Evolutionary conservation across 2,113 vertebrate species (phyloP).

Genomic region (Otolemur garnettii): DNA sequence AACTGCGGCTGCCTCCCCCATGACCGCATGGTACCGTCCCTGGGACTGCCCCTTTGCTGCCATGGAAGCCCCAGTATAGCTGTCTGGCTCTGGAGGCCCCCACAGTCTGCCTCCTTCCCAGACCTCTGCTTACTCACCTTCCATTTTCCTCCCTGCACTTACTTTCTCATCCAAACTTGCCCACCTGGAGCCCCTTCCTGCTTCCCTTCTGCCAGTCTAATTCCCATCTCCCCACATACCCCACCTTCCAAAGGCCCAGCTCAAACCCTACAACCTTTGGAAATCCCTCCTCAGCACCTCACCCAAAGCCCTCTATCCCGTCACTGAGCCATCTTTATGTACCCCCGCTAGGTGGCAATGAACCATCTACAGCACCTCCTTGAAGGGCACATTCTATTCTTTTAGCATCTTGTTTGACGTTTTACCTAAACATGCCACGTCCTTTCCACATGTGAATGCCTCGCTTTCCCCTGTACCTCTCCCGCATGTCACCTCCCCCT

Average conservation of each 20-base stretch:
- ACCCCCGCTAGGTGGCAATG: background rate
- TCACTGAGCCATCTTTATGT: background rate
- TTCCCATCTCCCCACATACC: background rate
- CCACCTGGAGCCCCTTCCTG: background rate
- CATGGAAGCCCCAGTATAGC: no score
- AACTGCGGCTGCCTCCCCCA: accelerated
- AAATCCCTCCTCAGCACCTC: background rate
- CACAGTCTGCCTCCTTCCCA: background rate
- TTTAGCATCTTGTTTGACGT: background rate
- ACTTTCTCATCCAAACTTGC: background rate
- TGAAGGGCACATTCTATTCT: background rate
- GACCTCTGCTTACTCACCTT: background rate
- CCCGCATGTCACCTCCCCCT: background rate
- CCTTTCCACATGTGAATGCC: background rate
- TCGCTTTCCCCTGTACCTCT: background rate
- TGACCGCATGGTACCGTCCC: background rate
- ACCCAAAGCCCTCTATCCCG: background rate
- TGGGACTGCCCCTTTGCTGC: background rate
- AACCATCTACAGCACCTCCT: background rate
- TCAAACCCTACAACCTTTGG: background rate
- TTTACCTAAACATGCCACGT: background rate
- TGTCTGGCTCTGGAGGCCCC: background rate
- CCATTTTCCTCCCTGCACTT: background rate
- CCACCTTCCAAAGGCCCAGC: background rate
- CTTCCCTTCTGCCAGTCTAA: background rate